These are phyloP conservation scores for Cheirogaleus major DNA, from an alignment of 2,797 vertebrate species.

Conservation along the genomic window DNA sequence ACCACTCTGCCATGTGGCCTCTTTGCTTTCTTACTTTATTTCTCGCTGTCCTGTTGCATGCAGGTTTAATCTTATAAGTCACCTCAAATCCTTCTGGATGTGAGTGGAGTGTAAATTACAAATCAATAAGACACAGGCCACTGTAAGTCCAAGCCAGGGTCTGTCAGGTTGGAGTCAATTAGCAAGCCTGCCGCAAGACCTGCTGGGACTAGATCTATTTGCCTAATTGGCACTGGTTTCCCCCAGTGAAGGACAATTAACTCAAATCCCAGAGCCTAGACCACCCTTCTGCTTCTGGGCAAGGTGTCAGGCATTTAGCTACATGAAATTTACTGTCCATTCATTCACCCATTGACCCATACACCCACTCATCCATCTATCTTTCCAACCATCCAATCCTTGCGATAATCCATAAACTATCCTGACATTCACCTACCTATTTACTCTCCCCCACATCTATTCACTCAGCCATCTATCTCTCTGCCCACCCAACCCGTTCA, in stretches of 20 bases:
- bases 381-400: conserved; percentile 18
- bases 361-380: conserved; percentile 22
- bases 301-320: conserved; percentile 67
- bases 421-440: background rate
- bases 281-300: conserved; percentile 74
- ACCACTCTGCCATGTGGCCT: background rate
- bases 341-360: conserved; percentile 54
- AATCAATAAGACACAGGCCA: conserved; percentile 65
- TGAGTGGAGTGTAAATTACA: conserved; percentile 63
- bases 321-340: conserved; percentile 57
- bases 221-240: conserved; percentile 75
- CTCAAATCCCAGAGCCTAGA: conserved; percentile 72
- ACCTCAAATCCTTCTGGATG: conserved; percentile 55
- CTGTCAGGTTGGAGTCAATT: conserved; percentile 71
- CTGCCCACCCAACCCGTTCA: background rate
- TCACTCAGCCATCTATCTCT: background rate
- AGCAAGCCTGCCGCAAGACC: conserved; percentile 58
- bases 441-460: background rate
- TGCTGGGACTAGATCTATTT: conserved; percentile 73
- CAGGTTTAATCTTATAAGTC: conserved; percentile 48
- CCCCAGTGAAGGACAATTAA: conserved; percentile 74
- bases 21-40: background rate
- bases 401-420: background rate
- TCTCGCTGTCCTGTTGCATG: background rate
- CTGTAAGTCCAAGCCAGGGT: conserved; percentile 43